phyloP scores from a whole-genome alignment of 2,888 invertebrate species.

The Tenthredo scrophulariae region DNA sequence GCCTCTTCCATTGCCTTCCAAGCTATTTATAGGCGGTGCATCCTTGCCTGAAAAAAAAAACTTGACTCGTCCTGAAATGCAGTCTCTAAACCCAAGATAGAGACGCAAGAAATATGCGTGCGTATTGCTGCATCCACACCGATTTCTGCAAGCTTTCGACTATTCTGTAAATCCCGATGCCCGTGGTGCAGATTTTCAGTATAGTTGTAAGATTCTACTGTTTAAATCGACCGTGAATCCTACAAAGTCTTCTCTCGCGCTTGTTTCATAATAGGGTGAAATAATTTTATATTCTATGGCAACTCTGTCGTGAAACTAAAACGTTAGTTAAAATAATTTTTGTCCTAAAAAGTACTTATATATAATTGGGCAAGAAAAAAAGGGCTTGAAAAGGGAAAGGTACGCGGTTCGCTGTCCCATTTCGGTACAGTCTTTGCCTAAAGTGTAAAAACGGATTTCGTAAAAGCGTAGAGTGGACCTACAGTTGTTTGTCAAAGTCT shows the following conservation, averaged over 20 bases:
- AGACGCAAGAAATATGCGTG: background rate
- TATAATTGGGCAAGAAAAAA: background rate
- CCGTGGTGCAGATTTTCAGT: background rate
- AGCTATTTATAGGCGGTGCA: slow-evolving; percentile 46
- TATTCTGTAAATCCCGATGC: background rate
- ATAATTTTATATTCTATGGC: too few relatives aligned
- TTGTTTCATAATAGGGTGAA: background rate
- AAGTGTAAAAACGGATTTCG: background rate
- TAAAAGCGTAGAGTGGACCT: background rate
- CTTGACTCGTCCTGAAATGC: slow-evolving; percentile 36
- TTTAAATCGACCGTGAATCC: background rate
- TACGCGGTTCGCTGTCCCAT: background rate
- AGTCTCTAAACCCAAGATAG: slow-evolving; percentile 22
- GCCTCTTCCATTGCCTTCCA: slow-evolving; percentile 54
- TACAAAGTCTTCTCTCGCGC: background rate
- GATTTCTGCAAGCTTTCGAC: background rate
- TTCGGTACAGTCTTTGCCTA: slow-evolving; percentile 24
- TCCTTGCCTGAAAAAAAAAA: slow-evolving; percentile 30
- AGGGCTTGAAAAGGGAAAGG: slow-evolving; percentile 7
- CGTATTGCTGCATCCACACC: background rate
- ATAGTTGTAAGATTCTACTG: background rate
- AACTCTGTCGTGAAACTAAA: background rate
- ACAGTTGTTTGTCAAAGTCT: background rate
- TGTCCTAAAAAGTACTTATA: background rate
- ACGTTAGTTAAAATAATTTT: background rate